These are phyloP conservation scores for Spialia ferax DNA, from an alignment of 2,888 invertebrate species.

Conservation along the genomic window DNA sequence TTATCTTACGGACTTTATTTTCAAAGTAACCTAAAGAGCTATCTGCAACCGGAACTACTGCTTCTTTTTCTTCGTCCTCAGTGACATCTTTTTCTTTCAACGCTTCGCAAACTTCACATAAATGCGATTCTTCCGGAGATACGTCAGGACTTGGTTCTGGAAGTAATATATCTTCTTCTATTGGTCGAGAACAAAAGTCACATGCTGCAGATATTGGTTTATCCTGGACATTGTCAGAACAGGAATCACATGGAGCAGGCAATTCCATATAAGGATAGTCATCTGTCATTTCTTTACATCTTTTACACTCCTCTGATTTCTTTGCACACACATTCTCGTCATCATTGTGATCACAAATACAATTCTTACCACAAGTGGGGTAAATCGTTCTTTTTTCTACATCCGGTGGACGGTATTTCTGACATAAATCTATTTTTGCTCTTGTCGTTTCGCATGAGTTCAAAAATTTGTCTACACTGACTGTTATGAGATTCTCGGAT, in stretches of 20 bases:
- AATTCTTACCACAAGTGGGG: slow-evolving; percentile 27
- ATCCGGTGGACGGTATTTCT: slow-evolving; percentile 24
- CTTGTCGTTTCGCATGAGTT: slow-evolving; percentile 51
- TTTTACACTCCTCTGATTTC: slow-evolving; percentile 11
- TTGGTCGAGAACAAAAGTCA: slow-evolving; percentile 37
- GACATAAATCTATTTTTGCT: slow-evolving; percentile 46
- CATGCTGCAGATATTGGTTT: slow-evolving; percentile 33
- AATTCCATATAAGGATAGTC: neutral
- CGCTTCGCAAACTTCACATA: slow-evolving; percentile 34
- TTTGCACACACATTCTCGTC: too few relatives aligned
- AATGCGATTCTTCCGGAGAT: slow-evolving; percentile 10
- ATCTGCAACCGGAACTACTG: slow-evolving; percentile 36
- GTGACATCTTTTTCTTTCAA: slow-evolving; percentile 14
- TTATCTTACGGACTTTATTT: slow-evolving; percentile 53
- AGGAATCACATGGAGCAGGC: slow-evolving; percentile 37
- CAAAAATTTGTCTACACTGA: slow-evolving; percentile 53
- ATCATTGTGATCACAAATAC: slow-evolving; percentile 23
- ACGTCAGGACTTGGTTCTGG: slow-evolving; percentile 13
- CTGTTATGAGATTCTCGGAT: slow-evolving; percentile 48
- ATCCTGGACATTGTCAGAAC: slow-evolving; percentile 24
- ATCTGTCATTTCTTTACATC: slow-evolving; percentile 17
- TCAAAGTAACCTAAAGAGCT: slow-evolving; percentile 54
- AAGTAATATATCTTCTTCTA: slow-evolving; percentile 30
- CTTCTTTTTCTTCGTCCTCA: slow-evolving; percentile 17
- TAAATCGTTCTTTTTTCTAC: slow-evolving; percentile 25